Evolutionary conservation across 2,888 invertebrate genomes (phyloP).

Genomic region (Hedychridium roseum): DNA sequence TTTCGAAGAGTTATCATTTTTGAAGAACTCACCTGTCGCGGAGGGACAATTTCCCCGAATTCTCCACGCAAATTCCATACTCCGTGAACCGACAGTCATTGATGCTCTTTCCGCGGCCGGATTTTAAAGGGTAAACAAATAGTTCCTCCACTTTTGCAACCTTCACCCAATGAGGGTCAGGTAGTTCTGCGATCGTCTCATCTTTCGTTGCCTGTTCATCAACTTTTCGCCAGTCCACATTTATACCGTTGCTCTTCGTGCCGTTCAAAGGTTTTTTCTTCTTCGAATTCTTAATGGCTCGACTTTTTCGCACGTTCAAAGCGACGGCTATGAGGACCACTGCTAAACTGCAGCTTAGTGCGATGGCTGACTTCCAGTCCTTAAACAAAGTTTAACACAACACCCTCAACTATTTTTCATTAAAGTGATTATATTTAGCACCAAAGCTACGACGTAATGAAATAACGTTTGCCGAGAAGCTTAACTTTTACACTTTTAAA

Average conservation of each 20-base stretch:
- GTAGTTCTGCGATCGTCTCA: conserved; percentile 14
- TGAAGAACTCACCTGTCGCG: conserved; percentile 44
- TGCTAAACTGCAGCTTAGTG: conserved; percentile 20
- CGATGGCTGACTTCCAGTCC: conserved; percentile 20
- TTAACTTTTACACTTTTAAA: too few relatives aligned
- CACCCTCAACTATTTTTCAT: not conserved
- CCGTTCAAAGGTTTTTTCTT: not conserved
- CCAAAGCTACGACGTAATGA: not conserved
- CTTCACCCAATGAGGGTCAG: conserved; percentile 52
- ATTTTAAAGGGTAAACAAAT: conserved; percentile 62
- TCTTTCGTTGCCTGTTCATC: not conserved
- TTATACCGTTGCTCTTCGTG: not conserved
- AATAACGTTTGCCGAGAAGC: not conserved
- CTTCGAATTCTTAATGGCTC: not conserved
- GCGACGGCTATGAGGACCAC: conserved; percentile 8
- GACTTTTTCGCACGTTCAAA: conserved; percentile 14
- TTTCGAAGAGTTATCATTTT: not conserved
- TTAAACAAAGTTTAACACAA: too few relatives aligned
- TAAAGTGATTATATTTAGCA: not conserved
- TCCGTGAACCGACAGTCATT: conserved; percentile 52
- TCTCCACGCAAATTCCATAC: conserved; percentile 48
- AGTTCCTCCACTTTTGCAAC: conserved; percentile 57
- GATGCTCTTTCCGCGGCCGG: conserved; percentile 55
- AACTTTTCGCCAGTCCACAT: not conserved
- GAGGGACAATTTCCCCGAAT: conserved; percentile 31